phyloP scores from a whole-genome alignment of 2,113 vertebrate genomes.

The Lichenostomus cassidix region DNA sequence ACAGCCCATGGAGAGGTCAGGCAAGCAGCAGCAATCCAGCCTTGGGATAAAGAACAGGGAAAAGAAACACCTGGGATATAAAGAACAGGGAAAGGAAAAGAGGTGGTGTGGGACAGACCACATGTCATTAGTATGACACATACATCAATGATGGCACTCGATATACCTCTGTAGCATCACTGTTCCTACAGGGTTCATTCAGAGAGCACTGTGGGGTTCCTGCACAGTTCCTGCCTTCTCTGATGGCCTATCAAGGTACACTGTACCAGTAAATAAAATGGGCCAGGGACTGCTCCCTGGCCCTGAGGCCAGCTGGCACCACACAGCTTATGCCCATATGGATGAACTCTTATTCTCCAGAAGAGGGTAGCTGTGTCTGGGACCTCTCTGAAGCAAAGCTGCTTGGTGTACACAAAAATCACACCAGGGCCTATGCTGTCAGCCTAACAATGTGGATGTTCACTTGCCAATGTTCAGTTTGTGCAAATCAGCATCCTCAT shows the following conservation, averaged over 20 bases:
- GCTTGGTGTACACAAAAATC: background rate
- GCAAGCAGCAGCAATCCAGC: background rate
- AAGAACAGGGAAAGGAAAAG: background rate
- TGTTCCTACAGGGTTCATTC: background rate
- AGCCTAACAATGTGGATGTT: background rate
- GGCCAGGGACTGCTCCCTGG: background rate
- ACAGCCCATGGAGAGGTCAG: background rate
- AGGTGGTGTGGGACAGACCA: background rate
- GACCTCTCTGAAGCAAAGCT: background rate
- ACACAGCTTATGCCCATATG: background rate
- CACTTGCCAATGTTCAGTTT: background rate
- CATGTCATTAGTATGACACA: background rate
- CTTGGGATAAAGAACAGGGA: background rate
- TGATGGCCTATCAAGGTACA: background rate
- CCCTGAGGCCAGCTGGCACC: background rate
- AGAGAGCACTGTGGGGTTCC: background rate
- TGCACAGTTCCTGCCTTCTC: background rate
- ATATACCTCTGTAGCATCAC: background rate
- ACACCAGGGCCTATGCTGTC: background rate
- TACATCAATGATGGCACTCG: background rate
- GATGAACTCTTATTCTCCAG: background rate
- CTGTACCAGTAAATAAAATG: background rate
- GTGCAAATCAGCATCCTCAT: background rate
- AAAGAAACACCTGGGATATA: background rate
- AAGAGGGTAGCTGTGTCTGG: background rate